phyloP scores from a whole-genome alignment of 2,797 vertebrate genomes.

The Myotis daubentonii region DNA sequence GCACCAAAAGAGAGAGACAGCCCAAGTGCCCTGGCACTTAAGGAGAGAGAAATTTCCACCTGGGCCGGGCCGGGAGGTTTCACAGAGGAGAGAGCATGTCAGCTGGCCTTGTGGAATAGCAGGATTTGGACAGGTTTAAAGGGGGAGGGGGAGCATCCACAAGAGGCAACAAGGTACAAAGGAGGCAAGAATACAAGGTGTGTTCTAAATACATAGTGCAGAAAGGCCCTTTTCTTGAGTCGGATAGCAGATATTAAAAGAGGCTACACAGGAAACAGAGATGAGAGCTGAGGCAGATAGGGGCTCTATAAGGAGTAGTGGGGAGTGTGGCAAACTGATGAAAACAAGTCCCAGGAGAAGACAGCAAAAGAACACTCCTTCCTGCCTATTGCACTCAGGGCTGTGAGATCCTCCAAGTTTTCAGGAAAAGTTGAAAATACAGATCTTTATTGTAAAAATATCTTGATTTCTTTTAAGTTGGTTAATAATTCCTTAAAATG shows the following conservation, averaged over 20 bases:
- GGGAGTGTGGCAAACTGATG: background rate
- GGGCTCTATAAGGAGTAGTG: background rate
- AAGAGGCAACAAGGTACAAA: background rate
- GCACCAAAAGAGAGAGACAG: background rate
- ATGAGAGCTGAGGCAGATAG: background rate
- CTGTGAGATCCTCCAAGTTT: background rate
- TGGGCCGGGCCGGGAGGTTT: background rate
- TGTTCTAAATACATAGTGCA: background rate
- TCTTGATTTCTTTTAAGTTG: background rate
- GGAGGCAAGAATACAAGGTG: background rate
- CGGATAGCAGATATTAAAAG: background rate
- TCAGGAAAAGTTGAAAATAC: background rate
- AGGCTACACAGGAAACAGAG: background rate
- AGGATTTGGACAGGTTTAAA: background rate
- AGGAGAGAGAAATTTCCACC: background rate
- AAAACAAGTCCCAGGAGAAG: background rate
- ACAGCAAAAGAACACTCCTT: background rate
- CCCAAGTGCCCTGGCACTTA: background rate
- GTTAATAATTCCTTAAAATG: background rate
- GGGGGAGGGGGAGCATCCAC: no score
- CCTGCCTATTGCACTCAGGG: background rate
- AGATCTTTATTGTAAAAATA: background rate
- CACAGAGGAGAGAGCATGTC: background rate
- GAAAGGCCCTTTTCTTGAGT: background rate
- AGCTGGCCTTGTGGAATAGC: background rate